phyloP scores from a whole-genome alignment of 2,113 vertebrate species.

The Murina feae region DNA sequence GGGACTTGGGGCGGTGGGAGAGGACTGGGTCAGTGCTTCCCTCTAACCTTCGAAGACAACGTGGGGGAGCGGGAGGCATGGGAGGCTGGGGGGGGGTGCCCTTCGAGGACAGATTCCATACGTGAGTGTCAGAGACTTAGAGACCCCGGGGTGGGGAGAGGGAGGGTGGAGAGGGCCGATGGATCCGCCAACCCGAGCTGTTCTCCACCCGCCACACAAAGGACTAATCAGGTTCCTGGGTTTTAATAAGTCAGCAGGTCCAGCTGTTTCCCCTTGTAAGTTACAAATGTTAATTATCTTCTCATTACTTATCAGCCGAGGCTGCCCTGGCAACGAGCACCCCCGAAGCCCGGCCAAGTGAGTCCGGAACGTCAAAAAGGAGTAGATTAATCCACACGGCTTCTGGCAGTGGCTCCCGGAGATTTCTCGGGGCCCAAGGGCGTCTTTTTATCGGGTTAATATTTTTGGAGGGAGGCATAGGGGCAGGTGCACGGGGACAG shows the following conservation, averaged over 20 bases:
- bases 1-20: rapidly evolving
- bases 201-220: not conserved
- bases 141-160: rapidly evolving
- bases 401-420: not conserved
- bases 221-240: constrained; percentile 52
- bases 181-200: rapidly evolving
- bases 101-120: not conserved
- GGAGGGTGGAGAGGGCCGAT: rapidly evolving
- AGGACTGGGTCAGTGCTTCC: not conserved
- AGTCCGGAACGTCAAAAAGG: not conserved
- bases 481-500: not conserved
- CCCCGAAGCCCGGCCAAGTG: constrained; percentile 66
- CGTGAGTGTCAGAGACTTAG: not conserved
- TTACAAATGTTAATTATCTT: constrained; percentile 81
- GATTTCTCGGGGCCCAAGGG: not conserved
- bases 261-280: constrained; percentile 80
- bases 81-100: rapidly evolving
- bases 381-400: not conserved
- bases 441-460: not conserved
- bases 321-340: not conserved
- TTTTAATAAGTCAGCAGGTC: constrained; percentile 57
- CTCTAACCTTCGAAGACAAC: not conserved
- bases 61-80: rapidly evolving
- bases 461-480: not conserved
- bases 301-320: constrained; percentile 77